Percentiles rank a stretch among this genome's conserved stretches.
Conservation (phyloP, 2,797 vertebrate genomes). For the Sparus aurata region DNA sequence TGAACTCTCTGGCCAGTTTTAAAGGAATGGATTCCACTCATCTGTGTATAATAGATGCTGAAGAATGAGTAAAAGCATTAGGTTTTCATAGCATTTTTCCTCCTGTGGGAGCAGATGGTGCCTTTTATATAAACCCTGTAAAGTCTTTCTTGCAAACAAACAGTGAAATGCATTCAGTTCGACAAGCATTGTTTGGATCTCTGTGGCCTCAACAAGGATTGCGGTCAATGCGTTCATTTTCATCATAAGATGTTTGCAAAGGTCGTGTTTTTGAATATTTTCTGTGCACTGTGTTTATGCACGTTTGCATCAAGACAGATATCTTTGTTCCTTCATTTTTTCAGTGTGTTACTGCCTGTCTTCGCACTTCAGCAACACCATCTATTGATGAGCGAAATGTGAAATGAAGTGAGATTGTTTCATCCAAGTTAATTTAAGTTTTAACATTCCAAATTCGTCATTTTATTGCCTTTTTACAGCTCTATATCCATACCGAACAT, state of each 20-base stretch:
- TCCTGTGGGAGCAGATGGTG: conserved; percentile 48
- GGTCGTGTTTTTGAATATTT: background rate
- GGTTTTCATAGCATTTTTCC: conserved; percentile 23
- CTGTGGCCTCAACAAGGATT: background rate
- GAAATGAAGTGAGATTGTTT: background rate
- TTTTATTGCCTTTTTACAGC: background rate
- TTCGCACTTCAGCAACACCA: background rate
- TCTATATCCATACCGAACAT: too few relatives aligned
- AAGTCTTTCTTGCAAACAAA: conserved; percentile 42
- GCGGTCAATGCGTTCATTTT: background rate
- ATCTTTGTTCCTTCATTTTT: conserved; percentile 6
- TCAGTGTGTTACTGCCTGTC: conserved; percentile 5
- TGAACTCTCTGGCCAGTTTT: conserved; percentile 11
- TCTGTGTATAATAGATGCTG: conserved; percentile 14
- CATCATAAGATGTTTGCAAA: background rate
- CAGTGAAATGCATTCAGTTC: conserved; percentile 15
- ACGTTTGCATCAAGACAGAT: background rate
- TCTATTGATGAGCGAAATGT: conserved; percentile 1
- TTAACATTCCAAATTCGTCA: background rate
- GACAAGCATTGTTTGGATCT: background rate
- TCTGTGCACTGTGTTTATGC: background rate
- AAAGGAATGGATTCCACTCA: background rate
- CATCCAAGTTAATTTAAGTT: background rate
- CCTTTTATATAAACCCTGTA: conserved; percentile 31
- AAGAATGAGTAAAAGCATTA: conserved; percentile 14